Conservation (phyloP, 2,113 vertebrate genomes). For the Corythoichthys haematopterus region DNA sequence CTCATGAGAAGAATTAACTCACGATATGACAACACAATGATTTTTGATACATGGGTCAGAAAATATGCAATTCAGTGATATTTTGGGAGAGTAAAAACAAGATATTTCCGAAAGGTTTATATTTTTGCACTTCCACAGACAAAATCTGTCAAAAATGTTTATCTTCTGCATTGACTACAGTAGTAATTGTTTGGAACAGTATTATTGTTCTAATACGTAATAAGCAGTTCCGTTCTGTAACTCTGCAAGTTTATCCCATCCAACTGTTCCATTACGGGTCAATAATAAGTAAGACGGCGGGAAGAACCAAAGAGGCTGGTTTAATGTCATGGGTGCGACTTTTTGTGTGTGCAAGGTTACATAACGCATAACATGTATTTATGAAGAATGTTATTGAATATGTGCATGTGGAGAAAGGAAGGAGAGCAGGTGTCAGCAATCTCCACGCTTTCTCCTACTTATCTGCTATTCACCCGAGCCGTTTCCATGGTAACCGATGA, state of each 20-base stretch:
- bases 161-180: too few relatives aligned
- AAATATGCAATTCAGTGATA: too few relatives aligned
- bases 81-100: too few relatives aligned
- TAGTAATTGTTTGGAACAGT: neutral
- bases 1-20: too few relatives aligned
- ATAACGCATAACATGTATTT: constrained; percentile 24
- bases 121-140: too few relatives aligned
- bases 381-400: constrained; percentile 25
- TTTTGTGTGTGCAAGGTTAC: constrained; percentile 14
- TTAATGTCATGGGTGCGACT: neutral
- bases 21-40: too few relatives aligned
- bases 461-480: constrained; percentile 65
- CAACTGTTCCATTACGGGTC: neutral
- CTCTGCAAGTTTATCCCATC: neutral
- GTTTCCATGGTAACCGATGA: constrained; percentile 72
- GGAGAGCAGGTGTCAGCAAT: constrained; percentile 73
- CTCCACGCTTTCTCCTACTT: constrained; percentile 61
- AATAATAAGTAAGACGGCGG: neutral
- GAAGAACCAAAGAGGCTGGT: neutral
- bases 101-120: too few relatives aligned
- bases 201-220: neutral
- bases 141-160: too few relatives aligned
- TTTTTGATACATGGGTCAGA: too few relatives aligned
- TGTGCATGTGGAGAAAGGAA: constrained; percentile 39
- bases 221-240: neutral